Base-by-base conservation (phyloP, 2,797 vertebrate species). In the Myotis pilosus region DNA sequence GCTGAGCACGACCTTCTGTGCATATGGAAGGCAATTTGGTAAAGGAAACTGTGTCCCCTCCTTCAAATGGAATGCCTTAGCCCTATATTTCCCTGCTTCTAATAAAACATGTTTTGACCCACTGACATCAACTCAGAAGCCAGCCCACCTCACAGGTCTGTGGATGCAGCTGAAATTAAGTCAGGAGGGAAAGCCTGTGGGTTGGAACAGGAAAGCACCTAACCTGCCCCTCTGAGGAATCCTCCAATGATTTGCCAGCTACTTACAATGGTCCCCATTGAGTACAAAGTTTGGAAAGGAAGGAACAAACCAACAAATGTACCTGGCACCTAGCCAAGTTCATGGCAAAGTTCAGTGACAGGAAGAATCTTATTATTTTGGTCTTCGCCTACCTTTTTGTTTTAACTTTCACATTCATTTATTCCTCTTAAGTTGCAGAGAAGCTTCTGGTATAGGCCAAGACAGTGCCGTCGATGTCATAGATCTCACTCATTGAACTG, bases 301-400 rank as follows among this genome's bases (percentile, higher is more conserved):
- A 57, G 44, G 20, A 91, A 83, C n/a, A 94, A 78, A 81, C 4
- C 15, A 86, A 66, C 20, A 53, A 11, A n/a, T n/a, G 41, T 94
- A 9, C 60, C 92, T 96, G 90, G 55, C 75, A 75, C 30, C 30
- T 51, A 79, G 23, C 28, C 94, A 90, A 76, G 62, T 19, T 13
- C 47, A 64, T 30, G 23, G 12, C 33, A 60, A 69, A 33, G 12
- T 36, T 89, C 94, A 64, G 74, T 22, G 72, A 62, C 60, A 10
- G 55, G 64, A 60, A 96, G 72, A 96, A 76, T n/a, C 38, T 74
- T 41, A 60, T 57, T 55, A 22, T 49, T 55, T 90, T 68, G 16
- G 23, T 71, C 22, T 74, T 64, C 33, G 38, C 25, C 33, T 22
- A 57, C 20, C 47, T 68, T 81, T 44, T 68, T 49, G 8, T 17